Conservation (phyloP, 2,113 vertebrate genomes). For the Guaruba guarouba region DNA sequence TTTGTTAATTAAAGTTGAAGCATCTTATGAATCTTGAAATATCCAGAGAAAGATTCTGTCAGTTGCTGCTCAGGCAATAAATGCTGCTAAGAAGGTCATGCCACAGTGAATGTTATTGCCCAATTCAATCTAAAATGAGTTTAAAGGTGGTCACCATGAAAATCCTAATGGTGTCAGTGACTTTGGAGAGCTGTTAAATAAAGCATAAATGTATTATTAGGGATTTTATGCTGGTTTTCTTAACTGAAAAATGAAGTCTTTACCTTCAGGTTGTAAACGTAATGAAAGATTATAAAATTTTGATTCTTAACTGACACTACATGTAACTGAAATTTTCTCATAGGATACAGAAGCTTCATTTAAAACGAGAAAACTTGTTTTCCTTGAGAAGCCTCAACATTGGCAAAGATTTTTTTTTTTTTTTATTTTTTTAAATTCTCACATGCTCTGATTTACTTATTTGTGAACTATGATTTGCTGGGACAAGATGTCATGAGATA, state of each 20-base stretch:
- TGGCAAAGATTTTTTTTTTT: neutral
- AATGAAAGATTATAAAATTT: neutral
- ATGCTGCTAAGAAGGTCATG: neutral
- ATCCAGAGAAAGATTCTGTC: neutral
- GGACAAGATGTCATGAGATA: neutral
- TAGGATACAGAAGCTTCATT: neutral
- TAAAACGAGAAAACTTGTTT: neutral
- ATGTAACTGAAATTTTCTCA: neutral
- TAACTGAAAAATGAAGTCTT: neutral
- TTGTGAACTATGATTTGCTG: neutral
- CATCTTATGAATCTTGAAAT: neutral
- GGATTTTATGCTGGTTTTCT: neutral
- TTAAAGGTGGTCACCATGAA: neutral
- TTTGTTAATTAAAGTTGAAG: neutral
- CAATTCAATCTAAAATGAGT: neutral
- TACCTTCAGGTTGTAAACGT: neutral
- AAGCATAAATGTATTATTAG: neutral
- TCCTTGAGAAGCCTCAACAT: neutral
- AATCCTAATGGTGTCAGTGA: neutral
- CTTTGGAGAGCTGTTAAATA: neutral
- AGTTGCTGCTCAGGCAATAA: neutral
- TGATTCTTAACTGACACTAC: neutral
- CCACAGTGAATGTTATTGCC: neutral
- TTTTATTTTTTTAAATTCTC: neutral
- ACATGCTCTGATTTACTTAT: neutral